Evolutionary conservation across 2,888 invertebrate species (phyloP), one percentile per base, ranked within the genome.

Genomic region (Eristalinus sepulchralis): DNA sequence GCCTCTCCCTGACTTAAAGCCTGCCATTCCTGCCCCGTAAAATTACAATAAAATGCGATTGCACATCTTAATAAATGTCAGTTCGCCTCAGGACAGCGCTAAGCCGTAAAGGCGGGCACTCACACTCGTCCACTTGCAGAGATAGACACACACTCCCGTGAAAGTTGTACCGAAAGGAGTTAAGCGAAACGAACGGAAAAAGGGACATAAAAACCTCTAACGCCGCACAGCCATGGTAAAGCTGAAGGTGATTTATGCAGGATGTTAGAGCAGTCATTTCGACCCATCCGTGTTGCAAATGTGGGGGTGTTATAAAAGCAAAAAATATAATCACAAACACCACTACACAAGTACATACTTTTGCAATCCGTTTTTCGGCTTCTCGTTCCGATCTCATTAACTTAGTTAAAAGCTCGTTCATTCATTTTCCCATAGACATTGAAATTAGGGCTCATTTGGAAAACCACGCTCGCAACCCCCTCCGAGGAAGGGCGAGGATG

Each of bases 21-120:
- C 76, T 63, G 72, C 20, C 27, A n/a, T 24, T 78, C 62, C 77
- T 72, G 67, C 67, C 53, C 76, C 84, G 81, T 85, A 72, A 85
- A 85, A 85, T 85, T 78, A 85, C 85, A 85, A 85, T 85, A 82
- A 85, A 85, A 85, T 82, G 85, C 85, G 85, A 85, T 85, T 85
- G 85, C 85, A 85, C 85, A 85, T 85, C 85, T 85, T 85, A 85
- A 85, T 85, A 85, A 85, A 85, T 82, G 85, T 85, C 85, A 84
- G 81, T 81, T 81, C 73, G 68, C 24, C 77, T 77, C 77, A 70
- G 85, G 85, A 82, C 81, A 82, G 77, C 77, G 73, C 80, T 77
- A 85, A 85, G 81, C 81, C 72, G 39, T 64, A 20, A 39, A 64
- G 77, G 59, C 72, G 20, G 55, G 20, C 36, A 62, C 53, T 22